These are phyloP conservation scores for Okamejei kenojei DNA, from an alignment of 2,797 vertebrate genomes.

Conservation along the genomic window DNA sequence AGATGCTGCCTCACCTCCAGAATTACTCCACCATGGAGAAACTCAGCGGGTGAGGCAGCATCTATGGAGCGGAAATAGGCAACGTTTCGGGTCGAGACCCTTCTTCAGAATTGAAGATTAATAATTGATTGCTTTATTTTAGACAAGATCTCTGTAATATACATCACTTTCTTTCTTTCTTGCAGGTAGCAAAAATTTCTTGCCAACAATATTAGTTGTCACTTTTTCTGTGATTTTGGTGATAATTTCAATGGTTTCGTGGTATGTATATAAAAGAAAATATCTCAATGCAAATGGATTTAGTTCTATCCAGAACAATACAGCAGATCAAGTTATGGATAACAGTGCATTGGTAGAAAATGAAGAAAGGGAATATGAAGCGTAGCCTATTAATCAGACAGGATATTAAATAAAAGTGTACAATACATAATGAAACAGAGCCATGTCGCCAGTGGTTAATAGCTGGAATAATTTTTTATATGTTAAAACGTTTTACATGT, in stretches of 20 bases:
- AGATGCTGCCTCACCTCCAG: too few species aligned
- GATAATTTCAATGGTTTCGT: slow-evolving; percentile 61
- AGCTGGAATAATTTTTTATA: neutral
- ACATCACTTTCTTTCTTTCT: slow-evolving; percentile 30
- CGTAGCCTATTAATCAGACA: slow-evolving; percentile 42
- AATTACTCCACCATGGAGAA: too few species aligned
- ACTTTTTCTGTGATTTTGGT: slow-evolving; percentile 64
- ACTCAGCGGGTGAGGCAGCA: too few species aligned
- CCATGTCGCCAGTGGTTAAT: neutral
- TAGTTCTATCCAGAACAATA: slow-evolving; percentile 62
- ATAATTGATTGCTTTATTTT: neutral
- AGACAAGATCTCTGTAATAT: neutral
- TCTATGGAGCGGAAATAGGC: too few species aligned
- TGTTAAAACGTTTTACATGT: neutral
- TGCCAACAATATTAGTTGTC: slow-evolving; percentile 59
- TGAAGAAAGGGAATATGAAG: slow-evolving; percentile 63
- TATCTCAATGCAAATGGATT: slow-evolving; percentile 55
- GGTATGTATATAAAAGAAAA: slow-evolving; percentile 64
- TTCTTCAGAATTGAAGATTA: too few species aligned
- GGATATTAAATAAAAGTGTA: slow-evolving; percentile 34
- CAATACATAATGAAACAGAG: slow-evolving; percentile 38
- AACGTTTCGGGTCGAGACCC: too few species aligned
- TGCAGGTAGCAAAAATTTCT: slow-evolving; percentile 51
- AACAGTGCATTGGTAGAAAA: slow-evolving; percentile 67
- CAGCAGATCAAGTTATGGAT: slow-evolving; percentile 63